Evolutionary conservation across 1,140 invertebrate genomes (phyloP).

Genomic region (Colletes latitarsis): DNA sequence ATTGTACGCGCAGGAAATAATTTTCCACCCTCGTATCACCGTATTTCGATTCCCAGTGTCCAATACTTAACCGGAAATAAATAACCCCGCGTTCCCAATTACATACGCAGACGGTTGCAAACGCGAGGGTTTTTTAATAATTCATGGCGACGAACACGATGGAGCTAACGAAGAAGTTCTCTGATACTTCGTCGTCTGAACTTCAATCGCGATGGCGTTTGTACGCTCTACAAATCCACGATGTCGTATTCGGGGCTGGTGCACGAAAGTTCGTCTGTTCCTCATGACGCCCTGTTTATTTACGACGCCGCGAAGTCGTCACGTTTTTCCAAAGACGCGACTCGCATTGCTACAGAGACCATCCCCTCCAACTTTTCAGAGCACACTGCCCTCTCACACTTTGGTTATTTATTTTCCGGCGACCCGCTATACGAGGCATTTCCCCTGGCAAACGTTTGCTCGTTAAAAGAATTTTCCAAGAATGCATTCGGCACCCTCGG

Average conservation of each 20-base stretch:
- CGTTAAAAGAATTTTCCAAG: conserved; percentile 29
- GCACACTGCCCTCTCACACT: background rate
- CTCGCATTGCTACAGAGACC: background rate
- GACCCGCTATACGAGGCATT: background rate
- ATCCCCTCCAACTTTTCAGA: background rate
- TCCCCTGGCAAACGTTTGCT: conserved; percentile 13
- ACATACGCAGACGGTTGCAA: conserved; percentile 22
- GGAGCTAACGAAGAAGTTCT: conserved; percentile 44
- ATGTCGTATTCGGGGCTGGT: conserved; percentile 6
- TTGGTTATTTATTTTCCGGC: conserved; percentile 6
- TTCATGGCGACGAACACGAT: conserved; percentile 30
- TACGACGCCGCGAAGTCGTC: conserved; percentile 42
- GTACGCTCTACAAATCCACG: conserved; percentile 8
- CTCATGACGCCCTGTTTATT: conserved; percentile 52
- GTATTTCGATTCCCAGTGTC: conserved; percentile 15
- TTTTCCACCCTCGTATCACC: background rate
- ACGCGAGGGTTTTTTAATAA: conserved; percentile 50
- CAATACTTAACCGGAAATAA: background rate
- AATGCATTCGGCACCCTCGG: background rate
- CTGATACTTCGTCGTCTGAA: conserved; percentile 44
- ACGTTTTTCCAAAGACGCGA: conserved; percentile 56
- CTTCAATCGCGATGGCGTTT: conserved; percentile 17
- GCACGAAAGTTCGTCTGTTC: conserved; percentile 23
- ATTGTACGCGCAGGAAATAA: background rate
- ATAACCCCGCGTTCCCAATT: conserved; percentile 12